Base-by-base conservation (phyloP, 2,888 invertebrate species). In the Rhaphigaster nebulosa region DNA sequence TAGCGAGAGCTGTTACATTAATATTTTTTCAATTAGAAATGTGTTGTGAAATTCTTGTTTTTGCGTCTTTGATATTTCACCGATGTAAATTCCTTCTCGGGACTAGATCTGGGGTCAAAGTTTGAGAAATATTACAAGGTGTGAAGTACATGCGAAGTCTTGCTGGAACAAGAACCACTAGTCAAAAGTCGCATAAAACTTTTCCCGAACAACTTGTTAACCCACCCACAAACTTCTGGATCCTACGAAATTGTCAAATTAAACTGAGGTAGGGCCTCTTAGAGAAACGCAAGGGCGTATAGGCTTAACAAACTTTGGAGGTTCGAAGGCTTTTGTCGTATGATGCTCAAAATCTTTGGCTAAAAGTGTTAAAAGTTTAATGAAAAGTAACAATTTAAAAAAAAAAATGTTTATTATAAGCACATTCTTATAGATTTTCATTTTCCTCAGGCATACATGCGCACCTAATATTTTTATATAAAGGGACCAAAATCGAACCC, bases 151-250 rank as follows among this genome's bases (percentile, higher is more conserved):
- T 34, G 70, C 70, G 34, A 76, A 76, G 70, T 38, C 34, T 8
- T 38, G 38, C 38, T 6, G 38, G 70, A 76, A 38, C 70, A 76
- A 76, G 70, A 76, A 8, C 34, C 70, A 76, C 70, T 76, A 38
- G 70, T 76, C 70, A 38, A 38, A 76, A 34, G 70, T 76, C 70
- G 38, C 70, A 76, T 76, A 76, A 76, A 76, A 76, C 70, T 76
- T 76, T 38, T 29, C 70, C 2, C 34, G 1, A 38, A 5, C 8
- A 76, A 76, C 34, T 76, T 76, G 70, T 23, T 38, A 76, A 15
- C 34, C 38, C 70, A 0, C 70, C 70, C 70, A 26, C 34, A 76
- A 76, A 76, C 70, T 76, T 38, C 70, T 34, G 18, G 15, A 34
- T 76, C 34, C 70, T 76, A 76, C 70, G 6, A 76, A 76, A 76